phyloP scores from a whole-genome alignment of 2,888 invertebrate genomes.

The Andrena dorsata region DNA sequence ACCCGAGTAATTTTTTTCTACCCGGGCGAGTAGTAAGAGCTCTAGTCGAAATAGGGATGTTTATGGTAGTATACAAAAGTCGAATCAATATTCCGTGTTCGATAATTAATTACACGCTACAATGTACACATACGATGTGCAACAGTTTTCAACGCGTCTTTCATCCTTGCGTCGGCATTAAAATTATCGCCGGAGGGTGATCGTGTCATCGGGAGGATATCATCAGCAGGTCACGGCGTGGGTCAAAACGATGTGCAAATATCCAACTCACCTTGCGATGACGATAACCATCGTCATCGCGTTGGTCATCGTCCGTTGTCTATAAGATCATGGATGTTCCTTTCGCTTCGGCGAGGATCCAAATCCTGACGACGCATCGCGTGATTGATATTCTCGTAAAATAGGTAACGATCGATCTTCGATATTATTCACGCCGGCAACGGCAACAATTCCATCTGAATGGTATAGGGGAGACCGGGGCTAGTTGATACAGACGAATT shows the following conservation, averaged over 20 bases:
- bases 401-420: not conserved
- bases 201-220: conserved; percentile 57
- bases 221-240: conserved; percentile 53
- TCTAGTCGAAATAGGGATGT: no score
- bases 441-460: no score
- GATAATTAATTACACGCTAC: no score
- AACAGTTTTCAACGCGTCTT: not conserved
- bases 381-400: not conserved
- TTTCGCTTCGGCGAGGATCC: conserved; percentile 17
- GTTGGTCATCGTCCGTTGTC: conserved; percentile 34
- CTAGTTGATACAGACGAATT: no score
- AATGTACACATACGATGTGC: not conserved
- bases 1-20: no score
- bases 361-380: conserved; percentile 8
- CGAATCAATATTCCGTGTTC: no score
- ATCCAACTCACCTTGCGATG: conserved; percentile 58
- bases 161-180: conserved; percentile 13
- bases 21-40: no score
- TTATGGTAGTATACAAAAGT: no score
- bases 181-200: conserved; percentile 58
- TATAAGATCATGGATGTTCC: conserved; percentile 2
- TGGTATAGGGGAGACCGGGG: no score
- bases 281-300: conserved; percentile 37
- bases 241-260: conserved; percentile 63
- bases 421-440: not conserved